phyloP scores from a whole-genome alignment of 2,113 vertebrate genomes.

The Pterocles gutturalis region DNA sequence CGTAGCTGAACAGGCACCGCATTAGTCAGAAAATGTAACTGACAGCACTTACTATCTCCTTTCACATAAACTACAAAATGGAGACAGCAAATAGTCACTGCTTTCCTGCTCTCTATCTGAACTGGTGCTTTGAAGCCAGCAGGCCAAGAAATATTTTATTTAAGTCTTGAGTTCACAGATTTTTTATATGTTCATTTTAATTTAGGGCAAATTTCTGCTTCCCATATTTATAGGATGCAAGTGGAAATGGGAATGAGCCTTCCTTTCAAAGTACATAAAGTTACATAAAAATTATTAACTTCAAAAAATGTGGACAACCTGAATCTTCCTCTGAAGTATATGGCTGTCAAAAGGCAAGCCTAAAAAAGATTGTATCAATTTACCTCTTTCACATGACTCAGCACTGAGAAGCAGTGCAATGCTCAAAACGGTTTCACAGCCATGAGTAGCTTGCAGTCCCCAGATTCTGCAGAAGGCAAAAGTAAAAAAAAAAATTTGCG shows the following conservation, averaged over 20 bases:
- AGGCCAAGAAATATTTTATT: neutral
- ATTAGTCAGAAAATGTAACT: constrained; percentile 18
- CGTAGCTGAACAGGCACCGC: neutral
- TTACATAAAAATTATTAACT: neutral
- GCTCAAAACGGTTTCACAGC: neutral
- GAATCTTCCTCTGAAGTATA: neutral
- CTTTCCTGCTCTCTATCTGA: neutral
- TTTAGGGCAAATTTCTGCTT: neutral
- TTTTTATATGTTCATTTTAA: neutral
- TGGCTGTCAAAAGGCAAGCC: neutral
- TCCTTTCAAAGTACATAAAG: neutral
- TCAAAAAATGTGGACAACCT: neutral
- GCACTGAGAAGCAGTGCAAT: neutral
- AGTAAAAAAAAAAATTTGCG: neutral
- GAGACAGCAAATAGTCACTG: neutral
- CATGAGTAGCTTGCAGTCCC: neutral
- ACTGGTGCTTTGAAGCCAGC: neutral
- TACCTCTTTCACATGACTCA: neutral
- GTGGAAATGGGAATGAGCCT: neutral
- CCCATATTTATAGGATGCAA: neutral
- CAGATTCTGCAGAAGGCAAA: neutral
- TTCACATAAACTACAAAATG: neutral
- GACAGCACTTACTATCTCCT: neutral
- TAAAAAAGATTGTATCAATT: neutral
- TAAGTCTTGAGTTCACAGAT: neutral